Percentiles rank a stretch among this genome's conserved stretches.
phyloP scores from a whole-genome alignment of 2,797 vertebrate genomes.

The Syngnathus acus region DNA sequence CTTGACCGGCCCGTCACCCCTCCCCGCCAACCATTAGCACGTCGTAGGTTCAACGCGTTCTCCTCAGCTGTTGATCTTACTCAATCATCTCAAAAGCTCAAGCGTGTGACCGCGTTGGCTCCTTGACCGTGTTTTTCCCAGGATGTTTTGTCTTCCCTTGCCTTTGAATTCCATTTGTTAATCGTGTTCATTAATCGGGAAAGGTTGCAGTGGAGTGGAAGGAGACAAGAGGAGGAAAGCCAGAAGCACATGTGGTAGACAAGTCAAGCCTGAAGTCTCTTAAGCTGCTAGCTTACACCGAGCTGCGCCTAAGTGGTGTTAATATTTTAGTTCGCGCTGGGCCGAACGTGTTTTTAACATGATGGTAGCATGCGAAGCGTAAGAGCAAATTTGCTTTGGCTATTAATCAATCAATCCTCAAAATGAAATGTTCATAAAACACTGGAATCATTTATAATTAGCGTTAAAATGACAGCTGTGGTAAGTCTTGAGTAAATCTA shows the following conservation, averaged over 20 bases:
- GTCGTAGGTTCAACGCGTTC: not conserved
- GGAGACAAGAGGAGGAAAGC: not conserved
- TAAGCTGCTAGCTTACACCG: not conserved
- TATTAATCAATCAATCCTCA: not conserved
- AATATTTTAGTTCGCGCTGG: slow-evolving; percentile 3
- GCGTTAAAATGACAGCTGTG: slow-evolving; percentile 23
- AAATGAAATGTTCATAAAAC: not conserved
- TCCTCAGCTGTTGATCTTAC: slow-evolving; percentile 56
- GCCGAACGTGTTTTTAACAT: not conserved
- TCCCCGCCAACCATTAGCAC: slow-evolving; percentile 28
- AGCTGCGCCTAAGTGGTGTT: not conserved
- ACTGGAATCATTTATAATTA: slow-evolving; percentile 11
- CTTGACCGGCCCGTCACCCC: slow-evolving; percentile 32
- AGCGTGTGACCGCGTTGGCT: slow-evolving; percentile 27
- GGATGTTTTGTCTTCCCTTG: slow-evolving; percentile 14
- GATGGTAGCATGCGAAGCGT: not conserved
- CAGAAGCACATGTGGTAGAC: not conserved
- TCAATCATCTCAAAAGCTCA: slow-evolving; percentile 32
- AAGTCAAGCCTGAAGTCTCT: not conserved
- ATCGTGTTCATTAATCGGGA: not conserved
- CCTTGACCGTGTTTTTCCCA: slow-evolving; percentile 14
- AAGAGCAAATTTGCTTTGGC: not conserved
- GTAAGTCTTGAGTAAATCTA: slow-evolving; percentile 13
- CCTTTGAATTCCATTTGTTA: slow-evolving; percentile 4
- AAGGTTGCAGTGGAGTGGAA: not conserved